Conservation (phyloP, 2,113 vertebrate species). For the Peromyscus californicus region DNA sequence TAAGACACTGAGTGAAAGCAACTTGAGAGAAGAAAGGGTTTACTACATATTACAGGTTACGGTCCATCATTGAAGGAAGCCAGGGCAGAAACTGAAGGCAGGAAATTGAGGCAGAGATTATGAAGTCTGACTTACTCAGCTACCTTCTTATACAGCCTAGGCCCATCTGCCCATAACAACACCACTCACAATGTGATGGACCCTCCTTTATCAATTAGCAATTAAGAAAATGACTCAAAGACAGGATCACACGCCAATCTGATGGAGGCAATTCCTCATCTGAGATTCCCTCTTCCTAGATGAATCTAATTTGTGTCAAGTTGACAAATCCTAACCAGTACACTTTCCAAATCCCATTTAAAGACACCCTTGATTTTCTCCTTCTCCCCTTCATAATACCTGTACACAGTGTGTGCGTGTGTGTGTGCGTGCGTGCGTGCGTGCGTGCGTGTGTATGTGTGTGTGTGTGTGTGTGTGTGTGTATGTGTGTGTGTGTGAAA, state of each 20-base stretch:
- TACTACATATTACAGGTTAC: background rate
- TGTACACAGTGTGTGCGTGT: background rate
- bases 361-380: background rate
- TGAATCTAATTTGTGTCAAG: background rate
- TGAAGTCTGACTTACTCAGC: background rate
- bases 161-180: background rate
- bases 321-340: background rate
- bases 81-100: background rate
- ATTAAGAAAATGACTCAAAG: background rate
- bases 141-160: background rate
- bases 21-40: background rate
- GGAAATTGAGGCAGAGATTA: background rate
- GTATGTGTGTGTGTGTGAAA: background rate
- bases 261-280: background rate
- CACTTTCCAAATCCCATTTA: background rate
- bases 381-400: background rate
- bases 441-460: background rate
- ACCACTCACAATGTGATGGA: background rate
- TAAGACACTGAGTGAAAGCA: background rate
- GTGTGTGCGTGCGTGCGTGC: background rate
- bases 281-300: background rate
- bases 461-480: background rate
- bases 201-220: background rate
- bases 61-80: background rate
- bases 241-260: background rate